Percentiles rank a stretch among this genome's conserved stretches.
Conservation (phyloP, 2,797 vertebrate genomes). For the Liasis olivaceus region DNA sequence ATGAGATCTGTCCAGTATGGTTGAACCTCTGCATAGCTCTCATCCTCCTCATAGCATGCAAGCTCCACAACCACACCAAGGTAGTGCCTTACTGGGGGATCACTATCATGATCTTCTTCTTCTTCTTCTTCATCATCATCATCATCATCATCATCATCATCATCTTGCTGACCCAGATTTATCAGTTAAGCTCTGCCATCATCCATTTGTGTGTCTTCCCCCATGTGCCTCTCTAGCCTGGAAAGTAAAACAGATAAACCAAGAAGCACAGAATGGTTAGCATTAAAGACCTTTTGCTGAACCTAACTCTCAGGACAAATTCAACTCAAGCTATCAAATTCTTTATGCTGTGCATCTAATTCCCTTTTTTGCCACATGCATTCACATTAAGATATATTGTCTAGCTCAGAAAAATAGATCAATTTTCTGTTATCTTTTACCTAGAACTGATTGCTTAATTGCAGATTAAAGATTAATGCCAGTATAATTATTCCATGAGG, state of each 20-base stretch:
- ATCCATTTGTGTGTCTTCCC: slow-evolving; percentile 49
- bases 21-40: no score
- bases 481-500: slow-evolving; percentile 80
- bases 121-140: no score
- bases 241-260: slow-evolving; percentile 35
- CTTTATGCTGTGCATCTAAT: slow-evolving; percentile 56
- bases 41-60: no score
- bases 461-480: slow-evolving; percentile 89
- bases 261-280: slow-evolving; percentile 65
- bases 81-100: no score
- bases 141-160: no score
- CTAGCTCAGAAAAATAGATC: slow-evolving; percentile 73
- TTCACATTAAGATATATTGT: slow-evolving; percentile 75
- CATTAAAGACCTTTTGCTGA: slow-evolving; percentile 65
- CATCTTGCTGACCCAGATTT: slow-evolving; percentile 71
- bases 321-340: slow-evolving; percentile 71
- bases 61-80: no score
- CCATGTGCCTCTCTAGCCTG: neutral
- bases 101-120: no score
- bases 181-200: slow-evolving; percentile 61
- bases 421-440: slow-evolving; percentile 80
- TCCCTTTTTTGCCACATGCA: slow-evolving; percentile 6
- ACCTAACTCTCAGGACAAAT: slow-evolving; percentile 74
- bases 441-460: slow-evolving; percentile 85
- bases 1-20: no score